These are phyloP conservation scores for Calosoma granatense DNA, from an alignment of 1,140 invertebrate genomes.

Conservation along the genomic window DNA sequence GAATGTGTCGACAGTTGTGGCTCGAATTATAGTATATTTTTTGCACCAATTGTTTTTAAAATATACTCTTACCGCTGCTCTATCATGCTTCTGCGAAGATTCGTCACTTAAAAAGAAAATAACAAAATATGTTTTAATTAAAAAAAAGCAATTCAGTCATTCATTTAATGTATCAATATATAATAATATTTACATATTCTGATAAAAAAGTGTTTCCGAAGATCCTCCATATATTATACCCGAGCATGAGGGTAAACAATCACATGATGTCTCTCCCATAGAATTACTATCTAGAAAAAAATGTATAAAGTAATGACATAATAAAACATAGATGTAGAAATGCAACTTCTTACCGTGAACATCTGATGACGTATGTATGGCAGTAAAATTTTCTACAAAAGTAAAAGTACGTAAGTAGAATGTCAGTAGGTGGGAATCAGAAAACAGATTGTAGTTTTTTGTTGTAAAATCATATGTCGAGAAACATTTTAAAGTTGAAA, in stretches of 20 bases:
- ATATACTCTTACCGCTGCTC: neutral
- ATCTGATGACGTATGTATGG: neutral
- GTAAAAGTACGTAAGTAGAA: neutral
- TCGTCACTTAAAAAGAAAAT: neutral
- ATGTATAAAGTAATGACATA: neutral
- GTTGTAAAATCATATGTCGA: neutral
- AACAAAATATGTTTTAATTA: neutral
- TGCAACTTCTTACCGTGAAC: neutral
- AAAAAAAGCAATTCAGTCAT: neutral
- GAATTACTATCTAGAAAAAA: neutral
- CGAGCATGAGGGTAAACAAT: neutral
- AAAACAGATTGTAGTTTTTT: neutral
- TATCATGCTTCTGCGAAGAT: neutral
- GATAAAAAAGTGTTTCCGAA: neutral
- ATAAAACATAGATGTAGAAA: neutral
- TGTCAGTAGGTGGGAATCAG: neutral
- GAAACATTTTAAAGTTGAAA: neutral
- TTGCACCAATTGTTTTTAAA: neutral
- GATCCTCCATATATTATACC: neutral
- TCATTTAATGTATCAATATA: neutral
- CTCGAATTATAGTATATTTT: neutral
- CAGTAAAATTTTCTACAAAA: neutral
- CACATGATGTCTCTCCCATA: neutral
- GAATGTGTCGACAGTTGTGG: neutral
- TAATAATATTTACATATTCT: neutral